A percentile compares a stretch with the other conserved stretches of the same genome.
Conservation (phyloP, 2,113 vertebrate genomes). For the Benitochromis conjunctus region DNA sequence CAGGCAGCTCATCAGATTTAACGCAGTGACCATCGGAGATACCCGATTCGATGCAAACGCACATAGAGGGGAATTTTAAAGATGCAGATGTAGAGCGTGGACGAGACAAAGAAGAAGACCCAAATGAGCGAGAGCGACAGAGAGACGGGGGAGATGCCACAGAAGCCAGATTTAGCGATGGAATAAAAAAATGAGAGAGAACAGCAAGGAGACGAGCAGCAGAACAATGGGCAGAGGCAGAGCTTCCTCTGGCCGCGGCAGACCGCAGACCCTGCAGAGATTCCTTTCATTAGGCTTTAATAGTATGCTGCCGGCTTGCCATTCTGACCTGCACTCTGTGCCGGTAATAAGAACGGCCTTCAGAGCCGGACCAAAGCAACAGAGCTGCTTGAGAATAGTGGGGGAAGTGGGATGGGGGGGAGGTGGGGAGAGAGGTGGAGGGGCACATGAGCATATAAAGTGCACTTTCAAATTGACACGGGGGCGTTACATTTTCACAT, state of each 20-base stretch:
- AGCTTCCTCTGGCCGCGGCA: conserved; percentile 58
- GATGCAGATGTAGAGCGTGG: background rate
- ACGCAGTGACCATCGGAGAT: background rate
- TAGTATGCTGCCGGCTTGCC: conserved; percentile 72
- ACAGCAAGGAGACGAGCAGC: conserved; percentile 27
- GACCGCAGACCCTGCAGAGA: conserved; percentile 69
- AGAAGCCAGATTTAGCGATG: conserved; percentile 23
- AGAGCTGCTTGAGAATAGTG: conserved; percentile 54
- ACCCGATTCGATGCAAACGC: background rate
- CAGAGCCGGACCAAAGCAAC: conserved; percentile 70
- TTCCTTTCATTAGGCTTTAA: conserved; percentile 77
- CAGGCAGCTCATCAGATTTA: background rate
- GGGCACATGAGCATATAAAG: conserved; percentile 49
- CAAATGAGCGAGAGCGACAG: conserved; percentile 1
- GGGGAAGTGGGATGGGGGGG: conserved; percentile 13
- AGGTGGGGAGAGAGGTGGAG: conserved; percentile 3
- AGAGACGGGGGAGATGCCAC: background rate
- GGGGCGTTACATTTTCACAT: conserved; percentile 71
- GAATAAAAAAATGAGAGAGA: background rate
- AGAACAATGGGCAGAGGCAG: conserved; percentile 59
- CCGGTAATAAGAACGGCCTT: conserved; percentile 77
- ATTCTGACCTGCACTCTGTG: conserved; percentile 73
- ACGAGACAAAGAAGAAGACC: background rate
- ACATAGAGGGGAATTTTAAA: background rate
- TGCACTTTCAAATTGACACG: conserved; percentile 71